phyloP scores from a whole-genome alignment of 2,113 vertebrate species.

The Scophthalmus maximus region DNA sequence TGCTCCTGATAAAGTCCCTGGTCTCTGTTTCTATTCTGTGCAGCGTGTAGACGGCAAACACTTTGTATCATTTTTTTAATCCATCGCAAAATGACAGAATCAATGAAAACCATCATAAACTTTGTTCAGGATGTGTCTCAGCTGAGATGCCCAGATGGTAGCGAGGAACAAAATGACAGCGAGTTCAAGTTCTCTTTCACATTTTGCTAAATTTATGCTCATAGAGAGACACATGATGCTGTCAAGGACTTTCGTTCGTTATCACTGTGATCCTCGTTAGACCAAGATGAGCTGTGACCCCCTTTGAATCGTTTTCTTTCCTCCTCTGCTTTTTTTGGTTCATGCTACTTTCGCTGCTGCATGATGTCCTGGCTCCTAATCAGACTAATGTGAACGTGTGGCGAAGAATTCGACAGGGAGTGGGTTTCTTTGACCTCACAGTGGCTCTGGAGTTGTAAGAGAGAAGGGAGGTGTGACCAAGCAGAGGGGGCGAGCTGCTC shows the following conservation, averaged over 20 bases:
- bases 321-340: neutral
- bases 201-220: constrained; percentile 4
- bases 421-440: constrained; percentile 6
- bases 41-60: too few species aligned
- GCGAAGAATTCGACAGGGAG: constrained; percentile 11
- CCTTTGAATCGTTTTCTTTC: too few species aligned
- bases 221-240: neutral
- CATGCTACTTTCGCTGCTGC: neutral
- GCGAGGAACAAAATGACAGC: neutral
- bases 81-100: too few species aligned
- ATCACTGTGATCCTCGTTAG: too few species aligned
- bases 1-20: too few species aligned
- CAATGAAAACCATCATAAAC: too few species aligned
- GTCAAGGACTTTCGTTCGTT: neutral
- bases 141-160: neutral
- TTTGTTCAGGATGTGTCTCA: too few species aligned
- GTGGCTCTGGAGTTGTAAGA: constrained; percentile 23
- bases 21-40: too few species aligned
- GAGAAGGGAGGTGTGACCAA: neutral
- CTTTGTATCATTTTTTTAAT: too few species aligned
- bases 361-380: constrained; percentile 11
- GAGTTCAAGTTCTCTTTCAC: neutral
- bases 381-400: neutral
- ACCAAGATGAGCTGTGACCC: too few species aligned
- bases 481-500: constrained; percentile 3